A percentile compares a stretch with the other conserved stretches of the same genome.
These are phyloP conservation scores for Aurelia sp. DNA, from an alignment of 30 jellyfish, hydroid and myxozoan species.

Conservation along the genomic window DNA sequence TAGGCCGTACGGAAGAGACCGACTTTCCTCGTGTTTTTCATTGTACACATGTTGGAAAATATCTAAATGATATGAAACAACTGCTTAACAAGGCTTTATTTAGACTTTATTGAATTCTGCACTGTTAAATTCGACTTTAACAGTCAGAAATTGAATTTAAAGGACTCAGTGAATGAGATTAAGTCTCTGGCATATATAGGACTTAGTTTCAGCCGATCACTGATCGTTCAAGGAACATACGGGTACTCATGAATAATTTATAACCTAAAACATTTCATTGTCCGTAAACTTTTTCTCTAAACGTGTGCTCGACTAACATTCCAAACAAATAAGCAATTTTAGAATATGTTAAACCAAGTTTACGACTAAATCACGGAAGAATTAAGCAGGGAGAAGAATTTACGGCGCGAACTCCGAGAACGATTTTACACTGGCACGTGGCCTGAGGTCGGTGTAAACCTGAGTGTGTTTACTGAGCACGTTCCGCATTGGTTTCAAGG, in stretches of 20 bases:
- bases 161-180: not conserved
- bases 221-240: constrained; percentile 56
- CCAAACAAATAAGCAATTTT: constrained; percentile 11
- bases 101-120: not conserved
- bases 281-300: not conserved
- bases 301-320: not conserved
- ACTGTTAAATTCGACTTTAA: not conserved
- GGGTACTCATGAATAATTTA: constrained; percentile 64
- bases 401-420: no score
- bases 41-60: no score
- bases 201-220: constrained; percentile 50
- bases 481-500: constrained; percentile 2
- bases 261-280: constrained; percentile 13
- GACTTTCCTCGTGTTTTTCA: no score
- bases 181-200: not conserved
- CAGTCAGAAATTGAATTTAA: no score
- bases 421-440: no score
- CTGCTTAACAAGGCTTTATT: no score
- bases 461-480: not conserved
- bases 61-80: no score
- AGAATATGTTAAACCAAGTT: not conserved
- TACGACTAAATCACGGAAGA: not conserved
- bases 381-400: no score
- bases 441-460: not conserved
- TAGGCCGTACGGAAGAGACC: no score